These are phyloP conservation scores for Poeciliopsis infans DNA, from an alignment of 2,797 vertebrate genomes.

Conservation along the genomic window DNA sequence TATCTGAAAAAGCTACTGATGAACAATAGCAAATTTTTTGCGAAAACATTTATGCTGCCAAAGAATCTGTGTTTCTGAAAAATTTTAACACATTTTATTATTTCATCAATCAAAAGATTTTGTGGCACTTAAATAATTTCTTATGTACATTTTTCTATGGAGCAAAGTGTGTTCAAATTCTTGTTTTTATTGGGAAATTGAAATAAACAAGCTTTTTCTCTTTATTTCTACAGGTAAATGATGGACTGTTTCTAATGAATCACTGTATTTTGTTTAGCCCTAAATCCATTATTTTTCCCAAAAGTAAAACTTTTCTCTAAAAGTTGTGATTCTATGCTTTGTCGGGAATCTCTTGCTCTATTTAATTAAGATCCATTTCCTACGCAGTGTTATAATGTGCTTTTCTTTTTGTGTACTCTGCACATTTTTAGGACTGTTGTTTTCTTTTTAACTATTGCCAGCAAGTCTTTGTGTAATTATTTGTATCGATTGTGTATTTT, in stretches of 20 bases:
- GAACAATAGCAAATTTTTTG: not conserved
- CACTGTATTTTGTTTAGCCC: not conserved
- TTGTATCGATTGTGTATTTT: slow-evolving; percentile 27
- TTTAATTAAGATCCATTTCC: not conserved
- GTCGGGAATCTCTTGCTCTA: not conserved
- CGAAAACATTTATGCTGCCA: not conserved
- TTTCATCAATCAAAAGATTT: not conserved
- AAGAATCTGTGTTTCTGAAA: not conserved
- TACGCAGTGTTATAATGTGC: not conserved
- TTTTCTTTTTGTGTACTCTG: slow-evolving; percentile 14
- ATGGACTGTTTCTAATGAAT: not conserved
- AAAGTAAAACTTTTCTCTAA: not conserved
- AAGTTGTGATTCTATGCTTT: not conserved
- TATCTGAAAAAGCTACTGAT: not conserved
- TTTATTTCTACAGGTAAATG: not conserved
- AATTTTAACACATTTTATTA: not conserved
- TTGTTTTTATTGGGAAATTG: not conserved
- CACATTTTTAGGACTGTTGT: slow-evolving; percentile 19
- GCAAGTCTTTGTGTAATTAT: not conserved
- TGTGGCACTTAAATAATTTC: not conserved
- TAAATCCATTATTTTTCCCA: not conserved
- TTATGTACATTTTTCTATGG: not conserved
- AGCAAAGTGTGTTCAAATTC: not conserved
- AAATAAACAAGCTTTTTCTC: not conserved
- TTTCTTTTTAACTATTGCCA: slow-evolving; percentile 1